These are phyloP conservation scores for Drosophila mayaguana DNA, from an alignment of 2,888 invertebrate species.

Conservation along the genomic window DNA sequence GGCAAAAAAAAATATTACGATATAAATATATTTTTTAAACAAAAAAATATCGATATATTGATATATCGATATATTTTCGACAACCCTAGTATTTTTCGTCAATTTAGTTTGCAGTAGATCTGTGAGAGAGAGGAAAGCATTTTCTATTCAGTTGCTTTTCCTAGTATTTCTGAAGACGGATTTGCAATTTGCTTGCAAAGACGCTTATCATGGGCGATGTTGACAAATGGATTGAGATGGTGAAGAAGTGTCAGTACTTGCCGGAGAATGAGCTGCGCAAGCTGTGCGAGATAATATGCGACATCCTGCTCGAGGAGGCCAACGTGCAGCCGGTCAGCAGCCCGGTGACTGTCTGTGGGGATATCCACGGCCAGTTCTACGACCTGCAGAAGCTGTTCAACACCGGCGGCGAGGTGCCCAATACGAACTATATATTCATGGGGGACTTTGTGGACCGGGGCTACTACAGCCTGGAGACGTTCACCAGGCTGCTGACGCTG, in stretches of 20 bases:
- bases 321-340: conserved; percentile 98
- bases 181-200: not conserved
- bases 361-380: conserved; percentile 99
- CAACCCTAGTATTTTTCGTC: conserved; percentile 4
- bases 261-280: conserved; percentile 99
- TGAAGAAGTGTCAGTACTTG: conserved; percentile 98
- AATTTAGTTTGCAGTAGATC: not conserved
- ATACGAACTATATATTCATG: conserved; percentile 99
- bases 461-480: conserved; percentile 99
- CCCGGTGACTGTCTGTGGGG: conserved; percentile 99
- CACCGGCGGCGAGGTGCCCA: conserved; percentile 99
- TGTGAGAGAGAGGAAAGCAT: not conserved
- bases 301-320: conserved; percentile 96
- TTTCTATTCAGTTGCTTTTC: not conserved
- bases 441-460: conserved; percentile 99
- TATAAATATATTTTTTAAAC: too few relatives aligned
- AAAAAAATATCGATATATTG: too few relatives aligned
- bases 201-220: conserved; percentile 88
- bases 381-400: conserved; percentile 98
- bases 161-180: not conserved
- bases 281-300: conserved; percentile 97
- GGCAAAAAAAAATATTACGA: too few relatives aligned
- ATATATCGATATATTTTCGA: too few relatives aligned
- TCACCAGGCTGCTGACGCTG: conserved; percentile 96
- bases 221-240: conserved; percentile 97